phyloP scores from a whole-genome alignment of 2,797 vertebrate genomes.

The Psittacula echo region DNA sequence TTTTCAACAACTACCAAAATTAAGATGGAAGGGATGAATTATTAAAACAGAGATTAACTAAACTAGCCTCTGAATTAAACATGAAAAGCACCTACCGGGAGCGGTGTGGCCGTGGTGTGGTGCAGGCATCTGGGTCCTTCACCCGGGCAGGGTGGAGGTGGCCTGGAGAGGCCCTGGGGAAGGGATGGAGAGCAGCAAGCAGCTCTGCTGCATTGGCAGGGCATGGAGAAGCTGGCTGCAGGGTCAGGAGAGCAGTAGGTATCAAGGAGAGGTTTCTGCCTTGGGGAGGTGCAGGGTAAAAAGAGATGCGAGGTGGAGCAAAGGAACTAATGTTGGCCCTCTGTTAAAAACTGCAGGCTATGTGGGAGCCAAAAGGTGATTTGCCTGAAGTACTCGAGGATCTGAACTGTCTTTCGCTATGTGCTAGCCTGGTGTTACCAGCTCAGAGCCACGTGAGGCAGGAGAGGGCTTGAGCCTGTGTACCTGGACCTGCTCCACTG shows the following conservation, averaged over 20 bases:
- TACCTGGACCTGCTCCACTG: neutral
- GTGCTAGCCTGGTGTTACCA: neutral
- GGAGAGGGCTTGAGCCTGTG: neutral
- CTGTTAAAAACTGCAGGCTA: neutral
- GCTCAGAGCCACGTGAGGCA: neutral
- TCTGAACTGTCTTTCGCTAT: neutral
- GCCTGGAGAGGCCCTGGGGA: neutral
- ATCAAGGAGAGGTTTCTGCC: neutral
- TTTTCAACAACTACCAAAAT: constrained; percentile 80
- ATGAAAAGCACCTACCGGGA: constrained; percentile 49
- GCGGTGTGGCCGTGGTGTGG: neutral
- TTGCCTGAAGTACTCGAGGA: neutral
- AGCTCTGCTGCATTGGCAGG: neutral
- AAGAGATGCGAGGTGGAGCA: neutral
- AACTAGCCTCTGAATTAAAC: constrained; percentile 75
- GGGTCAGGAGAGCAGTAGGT: accelerated
- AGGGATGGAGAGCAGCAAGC: neutral
- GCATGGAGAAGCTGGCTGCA: accelerated
- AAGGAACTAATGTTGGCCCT: neutral
- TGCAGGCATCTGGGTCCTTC: neutral
- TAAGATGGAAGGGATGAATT: constrained; percentile 78
- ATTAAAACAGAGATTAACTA: constrained; percentile 78
- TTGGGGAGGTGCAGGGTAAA: accelerated
- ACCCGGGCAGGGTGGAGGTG: neutral
- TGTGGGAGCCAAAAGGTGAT: accelerated